phyloP scores from a whole-genome alignment of 2,888 invertebrate genomes.

The Epicampocera succincta region DNA sequence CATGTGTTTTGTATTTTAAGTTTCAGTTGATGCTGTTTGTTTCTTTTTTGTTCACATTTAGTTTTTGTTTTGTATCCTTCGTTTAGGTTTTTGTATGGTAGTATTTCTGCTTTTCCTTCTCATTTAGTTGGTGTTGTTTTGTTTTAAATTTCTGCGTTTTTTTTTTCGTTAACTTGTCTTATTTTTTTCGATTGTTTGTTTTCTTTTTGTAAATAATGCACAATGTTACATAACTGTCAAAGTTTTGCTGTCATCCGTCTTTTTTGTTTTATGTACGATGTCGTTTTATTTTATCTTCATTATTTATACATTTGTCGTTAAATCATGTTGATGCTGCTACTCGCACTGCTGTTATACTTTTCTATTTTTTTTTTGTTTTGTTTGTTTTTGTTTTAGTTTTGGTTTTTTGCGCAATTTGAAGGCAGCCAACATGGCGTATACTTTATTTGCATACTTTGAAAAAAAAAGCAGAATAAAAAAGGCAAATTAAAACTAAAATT shows the following conservation, averaged over 20 bases:
- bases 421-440: conserved; percentile 65
- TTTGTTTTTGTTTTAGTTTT: background rate
- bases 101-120: conserved; percentile 24
- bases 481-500: conserved; percentile 4
- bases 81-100: conserved; percentile 30
- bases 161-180: background rate
- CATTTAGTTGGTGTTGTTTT: conserved; percentile 40
- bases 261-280: conserved; percentile 50
- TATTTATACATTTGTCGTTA: conserved; percentile 69
- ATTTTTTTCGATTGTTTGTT: too few relatives aligned
- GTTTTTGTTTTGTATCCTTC: conserved; percentile 35
- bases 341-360: conserved; percentile 20
- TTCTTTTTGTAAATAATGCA: conserved; percentile 33
- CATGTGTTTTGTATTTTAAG: conserved; percentile 67
- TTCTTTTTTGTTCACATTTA: conserved; percentile 33
- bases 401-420: conserved; percentile 41
- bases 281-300: conserved; percentile 69
- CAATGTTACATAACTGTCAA: conserved; percentile 65
- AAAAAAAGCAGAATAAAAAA: conserved; percentile 14
- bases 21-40: conserved; percentile 41
- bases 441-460: conserved; percentile 55
- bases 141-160: conserved; percentile 24
- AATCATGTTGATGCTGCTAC: conserved; percentile 60
- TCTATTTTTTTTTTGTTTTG: background rate
- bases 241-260: conserved; percentile 65